Conservation (phyloP, 2,888 invertebrate genomes). For the Nomada lathburiana region DNA sequence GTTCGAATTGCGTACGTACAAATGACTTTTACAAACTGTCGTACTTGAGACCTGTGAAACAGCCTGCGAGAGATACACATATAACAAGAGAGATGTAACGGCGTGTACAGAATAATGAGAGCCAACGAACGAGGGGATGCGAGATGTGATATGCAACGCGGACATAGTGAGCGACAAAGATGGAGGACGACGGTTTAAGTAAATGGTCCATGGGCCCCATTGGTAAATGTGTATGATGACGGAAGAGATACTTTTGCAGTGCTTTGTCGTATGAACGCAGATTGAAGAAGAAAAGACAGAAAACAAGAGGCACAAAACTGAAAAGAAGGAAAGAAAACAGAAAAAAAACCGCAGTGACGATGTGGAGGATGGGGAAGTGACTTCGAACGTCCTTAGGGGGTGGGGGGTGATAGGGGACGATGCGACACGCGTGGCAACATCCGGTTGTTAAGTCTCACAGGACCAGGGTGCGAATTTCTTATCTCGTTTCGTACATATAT, state of each 20-base stretch:
- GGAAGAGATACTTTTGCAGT: slow-evolving; percentile 56
- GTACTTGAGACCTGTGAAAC: slow-evolving; percentile 8
- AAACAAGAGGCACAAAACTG: neutral
- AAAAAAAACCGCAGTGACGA: slow-evolving; percentile 6
- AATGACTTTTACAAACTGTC: too few species aligned
- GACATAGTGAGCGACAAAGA: slow-evolving; percentile 48
- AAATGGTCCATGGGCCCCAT: neutral
- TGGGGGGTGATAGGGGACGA: slow-evolving; percentile 2
- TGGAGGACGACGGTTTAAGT: slow-evolving; percentile 23
- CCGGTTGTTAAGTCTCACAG: neutral
- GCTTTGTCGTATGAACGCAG: slow-evolving; percentile 31
- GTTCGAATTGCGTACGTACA: too few species aligned
- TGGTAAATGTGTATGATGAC: slow-evolving; percentile 27
- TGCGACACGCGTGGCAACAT: neutral
- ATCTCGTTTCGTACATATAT: neutral
- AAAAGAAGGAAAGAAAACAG: neutral
- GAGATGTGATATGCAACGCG: slow-evolving; percentile 67
- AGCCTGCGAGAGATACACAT: slow-evolving; percentile 16
- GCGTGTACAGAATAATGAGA: slow-evolving; percentile 66
- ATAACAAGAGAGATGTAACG: slow-evolving; percentile 25
- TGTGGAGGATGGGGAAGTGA: neutral
- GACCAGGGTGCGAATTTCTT: slow-evolving; percentile 6
- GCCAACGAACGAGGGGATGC: slow-evolving; percentile 76
- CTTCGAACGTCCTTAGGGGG: neutral
- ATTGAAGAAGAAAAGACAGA: neutral